Conservation (phyloP, 2,888 invertebrate species). For the Scrobipalpa atriplicella region DNA sequence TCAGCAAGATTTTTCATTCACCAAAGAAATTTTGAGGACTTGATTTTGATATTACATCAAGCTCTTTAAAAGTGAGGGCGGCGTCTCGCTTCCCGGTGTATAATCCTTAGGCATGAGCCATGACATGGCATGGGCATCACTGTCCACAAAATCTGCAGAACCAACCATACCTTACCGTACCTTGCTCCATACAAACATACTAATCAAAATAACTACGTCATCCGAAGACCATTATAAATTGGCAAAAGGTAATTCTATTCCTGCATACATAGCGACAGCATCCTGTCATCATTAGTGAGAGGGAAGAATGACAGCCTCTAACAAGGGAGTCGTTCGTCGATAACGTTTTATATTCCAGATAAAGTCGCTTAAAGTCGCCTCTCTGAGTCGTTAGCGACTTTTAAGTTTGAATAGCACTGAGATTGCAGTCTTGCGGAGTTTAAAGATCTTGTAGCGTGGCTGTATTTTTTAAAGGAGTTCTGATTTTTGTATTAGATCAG, state of each 20-base stretch:
- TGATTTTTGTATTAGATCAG: not conserved
- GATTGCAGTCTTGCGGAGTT: constrained; percentile 5
- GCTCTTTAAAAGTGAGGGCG: no score
- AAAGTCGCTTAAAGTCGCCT: constrained; percentile 8
- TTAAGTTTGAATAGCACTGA: constrained; percentile 17
- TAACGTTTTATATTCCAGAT: constrained; percentile 21
- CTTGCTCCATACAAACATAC: no score
- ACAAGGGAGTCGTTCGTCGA: constrained; percentile 23
- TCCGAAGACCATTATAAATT: constrained; percentile 1
- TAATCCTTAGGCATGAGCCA: no score
- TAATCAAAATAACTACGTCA: not conserved
- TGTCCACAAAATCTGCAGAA: no score
- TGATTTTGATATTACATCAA: no score
- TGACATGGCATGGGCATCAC: no score
- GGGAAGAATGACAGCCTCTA: constrained; percentile 18
- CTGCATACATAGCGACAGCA: not conserved
- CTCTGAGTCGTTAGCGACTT: constrained; percentile 19
- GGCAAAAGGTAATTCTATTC: not conserved
- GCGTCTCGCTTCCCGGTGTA: no score
- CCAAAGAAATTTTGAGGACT: no score
- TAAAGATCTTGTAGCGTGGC: not conserved
- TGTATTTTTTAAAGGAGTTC: not conserved
- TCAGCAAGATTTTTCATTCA: no score
- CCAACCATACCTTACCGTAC: no score
- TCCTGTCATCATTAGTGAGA: constrained; percentile 26